A percentile compares a stretch with the other conserved stretches of the same genome.
phyloP scores from a whole-genome alignment of 2,888 invertebrate genomes.

The Catotricha subobsoleta region DNA sequence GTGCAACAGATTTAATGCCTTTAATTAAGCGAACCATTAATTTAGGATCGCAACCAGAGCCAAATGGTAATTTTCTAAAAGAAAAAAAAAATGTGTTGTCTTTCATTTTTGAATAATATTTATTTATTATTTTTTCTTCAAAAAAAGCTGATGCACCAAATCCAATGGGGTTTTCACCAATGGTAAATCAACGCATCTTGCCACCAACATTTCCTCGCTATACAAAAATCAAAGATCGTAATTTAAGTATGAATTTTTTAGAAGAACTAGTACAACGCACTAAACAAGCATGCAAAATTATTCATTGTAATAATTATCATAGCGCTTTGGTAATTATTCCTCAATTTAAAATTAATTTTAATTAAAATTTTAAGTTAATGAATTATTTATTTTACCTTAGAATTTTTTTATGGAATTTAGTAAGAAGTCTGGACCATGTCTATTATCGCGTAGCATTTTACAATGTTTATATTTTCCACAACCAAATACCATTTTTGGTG shows the following conservation, averaged over 20 bases:
- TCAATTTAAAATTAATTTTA: background rate
- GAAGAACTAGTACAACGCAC: slow-evolving; percentile 67
- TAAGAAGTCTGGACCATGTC: slow-evolving; percentile 66
- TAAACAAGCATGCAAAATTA: slow-evolving; percentile 64
- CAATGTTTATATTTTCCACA: slow-evolving; percentile 53
- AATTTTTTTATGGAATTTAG: slow-evolving; percentile 92
- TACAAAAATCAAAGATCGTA: slow-evolving; percentile 67
- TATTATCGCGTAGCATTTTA: slow-evolving; percentile 76
- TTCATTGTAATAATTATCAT: slow-evolving; percentile 59
- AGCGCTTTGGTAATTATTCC: slow-evolving; percentile 48
- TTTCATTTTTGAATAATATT: slow-evolving; percentile 6
- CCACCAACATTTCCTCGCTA: slow-evolving; percentile 98
- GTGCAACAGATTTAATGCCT: slow-evolving; percentile 67
- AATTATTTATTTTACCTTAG: slow-evolving; percentile 30
- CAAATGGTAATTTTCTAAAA: slow-evolving; percentile 20
- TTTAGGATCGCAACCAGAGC: slow-evolving; percentile 50
- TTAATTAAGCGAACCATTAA: slow-evolving; percentile 57
- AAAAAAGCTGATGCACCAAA: slow-evolving; percentile 43
- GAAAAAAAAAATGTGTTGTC: too few species aligned
- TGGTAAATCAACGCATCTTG: slow-evolving; percentile 83
- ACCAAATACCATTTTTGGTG: slow-evolving; percentile 28
- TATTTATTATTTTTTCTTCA: background rate
- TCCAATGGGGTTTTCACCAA: slow-evolving; percentile 89
- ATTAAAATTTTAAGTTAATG: background rate
- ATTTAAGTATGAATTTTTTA: slow-evolving; percentile 50